Base-by-base conservation (phyloP, 2,113 vertebrate genomes). In the Petaurus breviceps region DNA sequence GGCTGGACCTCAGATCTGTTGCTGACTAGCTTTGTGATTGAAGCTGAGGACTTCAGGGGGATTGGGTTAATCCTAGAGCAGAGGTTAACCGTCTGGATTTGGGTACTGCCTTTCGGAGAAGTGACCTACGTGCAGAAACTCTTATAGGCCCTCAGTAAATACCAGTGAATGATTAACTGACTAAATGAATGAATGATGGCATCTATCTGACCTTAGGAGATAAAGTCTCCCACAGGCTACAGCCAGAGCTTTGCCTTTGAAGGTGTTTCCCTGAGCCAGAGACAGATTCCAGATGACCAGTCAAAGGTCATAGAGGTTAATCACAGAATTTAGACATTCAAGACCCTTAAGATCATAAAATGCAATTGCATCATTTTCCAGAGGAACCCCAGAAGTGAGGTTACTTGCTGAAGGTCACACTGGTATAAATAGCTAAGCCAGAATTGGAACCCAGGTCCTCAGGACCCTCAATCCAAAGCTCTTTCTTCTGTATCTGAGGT, bases 211-310 rank as follows among this genome's bases (percentile, higher is more conserved):
- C 53, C 84, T 68, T 46, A 46, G 46, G 6, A 50, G 91, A 68
- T 53, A 50, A 47, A 11, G 37, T 50, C 91, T 28, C 22, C 90
- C 53, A 84, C 55, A 1, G 57, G 51, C 53, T 57, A 43, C 24
- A 92, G 92, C n/a, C 53, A 43, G 14, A n/a, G 16, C 24, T 89
- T n/a, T 53, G 24, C 23, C 6, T 84, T 68, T 89, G 54, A 91
- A 68, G 90, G 23, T 14, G 6, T 47, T 68, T 95, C 52, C 52
- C 68, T 26, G 90, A 91, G 43, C 43, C 51, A 51, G 91, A 54
- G 55, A 14, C 2, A 8, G 93, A 94, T 53, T 37, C 93, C 91
- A n/a, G 90, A 92, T 4, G 95, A 93, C 31, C 50, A 94, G 90
- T 46, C 26, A 24, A 61, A 51, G 92, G 43, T 77, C n/a, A 43